Base-by-base conservation (phyloP, 2,888 invertebrate species). In the Eristalinus aeneus region DNA sequence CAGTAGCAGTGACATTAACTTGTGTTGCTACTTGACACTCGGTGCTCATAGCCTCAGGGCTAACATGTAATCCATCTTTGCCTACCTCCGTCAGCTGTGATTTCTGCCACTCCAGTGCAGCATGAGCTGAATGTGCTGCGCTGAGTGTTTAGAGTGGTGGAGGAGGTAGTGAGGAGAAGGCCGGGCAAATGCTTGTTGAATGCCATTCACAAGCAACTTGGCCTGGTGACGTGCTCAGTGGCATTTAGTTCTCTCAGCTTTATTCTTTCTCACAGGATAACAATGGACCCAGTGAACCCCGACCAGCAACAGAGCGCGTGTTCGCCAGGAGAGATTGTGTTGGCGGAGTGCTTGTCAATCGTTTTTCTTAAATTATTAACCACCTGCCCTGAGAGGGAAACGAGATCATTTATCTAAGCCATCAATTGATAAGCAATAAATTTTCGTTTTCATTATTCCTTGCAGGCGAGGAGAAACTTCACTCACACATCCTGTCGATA, bases 381-480 rank as follows among this genome's bases (percentile, higher is more conserved):
- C 36, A 22, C 10, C 31, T 11, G 20, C 36, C 39, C 20, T 32
- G 88, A 64, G 88, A 76, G 69, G 88, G 88, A 87, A 88, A 16
- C 16, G 16, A 80, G 87, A 78, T 56, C 58, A 61, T 32, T 56
- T 39, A 10, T 63, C 11, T 63, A 60, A 39, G 27, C 32, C n/a
- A 34, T 31, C 32, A 34, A 16, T 65, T 36, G 23, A 74, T 56
- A 58, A 46, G 58, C n/a, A 72, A 63, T 69, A 73, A 60, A 63
- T 69, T 31, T 31, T 53, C 60, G 5, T 32, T 75, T 79, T 16
- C 27, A 56, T 65, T 71, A 64, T 63, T 69, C 16, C 22, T 65
- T 89, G 9, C 91, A 94, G 95, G 95, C 69, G 95, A 95, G 88
- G 94, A 95, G 91, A 94, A 94, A 78, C 93, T 94, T 53, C 93